Evolutionary conservation across 2,113 vertebrate genomes (phyloP), one percentile per base, ranked within the genome.

Genomic region (Ceyx cyanopectus): DNA sequence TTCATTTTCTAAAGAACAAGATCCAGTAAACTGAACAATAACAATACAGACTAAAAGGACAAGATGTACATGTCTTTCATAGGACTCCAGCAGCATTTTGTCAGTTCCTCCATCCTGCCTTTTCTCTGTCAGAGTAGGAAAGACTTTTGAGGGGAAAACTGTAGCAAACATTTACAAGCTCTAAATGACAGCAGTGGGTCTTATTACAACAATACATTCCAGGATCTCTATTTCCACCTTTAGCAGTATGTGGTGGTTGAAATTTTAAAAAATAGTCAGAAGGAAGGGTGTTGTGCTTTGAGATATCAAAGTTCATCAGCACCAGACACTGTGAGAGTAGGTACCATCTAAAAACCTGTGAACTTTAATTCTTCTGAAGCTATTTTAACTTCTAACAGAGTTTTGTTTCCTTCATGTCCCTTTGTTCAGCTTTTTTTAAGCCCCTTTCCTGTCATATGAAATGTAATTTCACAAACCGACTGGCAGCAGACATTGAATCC

Each of bases 391-490:
- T 90, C 80, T 93, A 79, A 91, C 40, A 83, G 29, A 41, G 23
- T 78, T 96, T 92, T 73, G 45, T 89, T 93, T 67, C 70, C 87
- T 96, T 95, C 74, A 89, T 81, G 51, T 72, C 30, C 30, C 50
- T 75, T 83, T 62, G 76, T 95, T 92, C 84, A 37, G 66, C 9
- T 30, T 48, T 20, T 84, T 20, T 84, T 86, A 93, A 41, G 16
- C 10, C 50, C 74, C 16, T 85, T 74, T 95, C 19, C 68, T 96
- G 89, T 56, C 80, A 50, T 61, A 46, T 80, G 70, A 96, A 96
- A 94, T 92, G 62, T 43, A 79, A 78, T 92, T 94, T 95, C 77
- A 91, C 24, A 85, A 87, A 92, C 34, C 10, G 66, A 81, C n/a
- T 76, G 60, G 65, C 48, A 78, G 60, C 51, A 94, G 79, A 45